Base-by-base conservation (phyloP, 2,888 invertebrate genomes). In the Carcina quercana region DNA sequence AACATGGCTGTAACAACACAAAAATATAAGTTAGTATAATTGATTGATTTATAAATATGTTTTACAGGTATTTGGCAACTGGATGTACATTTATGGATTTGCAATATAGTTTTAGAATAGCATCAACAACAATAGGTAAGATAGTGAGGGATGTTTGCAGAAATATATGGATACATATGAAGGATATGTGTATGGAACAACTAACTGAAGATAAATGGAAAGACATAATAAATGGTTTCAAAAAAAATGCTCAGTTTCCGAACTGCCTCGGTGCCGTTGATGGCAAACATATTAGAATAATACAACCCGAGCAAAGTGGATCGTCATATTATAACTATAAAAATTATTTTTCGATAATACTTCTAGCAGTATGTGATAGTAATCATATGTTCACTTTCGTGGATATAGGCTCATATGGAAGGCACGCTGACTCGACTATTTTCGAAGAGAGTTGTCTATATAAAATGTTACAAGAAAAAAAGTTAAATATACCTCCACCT, bases 31-130 rank as follows among this genome's bases (percentile, higher is more conserved):
- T 6, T 25, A 25, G 12, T 25, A 25, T 25, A 13, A 14, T 12
- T 25, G 2, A 22, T 10, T 10, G 8, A 22, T 10, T 7, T 10
- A 11, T 22, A 22, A 10, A 10, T 22, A 22, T 33, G n/a, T 34
- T 30, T 40, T 37, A 27, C 36, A 40, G 37, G 21, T 40, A 17
- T 26, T 34, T 40, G 30, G 34, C 32, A 24, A 34, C 40, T 34
- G 40, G 37, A 20, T 40, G 40, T 40, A 37, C 40, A 36, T 40
- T 40, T 34, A 32, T 27, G 32, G 37, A 40, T 37, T 30, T 40
- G 27, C 34, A 40, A 27, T 34, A 37, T 32, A 28, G 32, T 32
- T 37, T 34, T 26, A 29, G 37, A 34, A 32, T 34, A 25, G 37
- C 34, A 34, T 32, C 32, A 32, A 32, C 37, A 15, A 40, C 37